Base-by-base conservation (phyloP, 2,888 invertebrate species). In the Trachelus iudaicus region DNA sequence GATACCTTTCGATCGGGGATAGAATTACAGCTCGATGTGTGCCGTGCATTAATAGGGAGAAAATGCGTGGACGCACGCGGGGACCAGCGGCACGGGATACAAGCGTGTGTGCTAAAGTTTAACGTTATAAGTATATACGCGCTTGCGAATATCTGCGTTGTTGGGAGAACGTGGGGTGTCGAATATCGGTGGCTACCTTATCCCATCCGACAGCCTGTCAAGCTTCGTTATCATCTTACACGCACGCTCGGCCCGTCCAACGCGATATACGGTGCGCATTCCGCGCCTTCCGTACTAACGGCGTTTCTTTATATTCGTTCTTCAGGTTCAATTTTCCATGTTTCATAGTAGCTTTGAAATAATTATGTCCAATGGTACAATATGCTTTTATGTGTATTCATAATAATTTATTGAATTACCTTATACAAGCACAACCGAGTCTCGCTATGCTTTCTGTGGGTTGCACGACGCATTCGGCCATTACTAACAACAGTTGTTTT, bases 381-480 rank as follows among this genome's bases (percentile, higher is more conserved):
- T 15, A 56, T 9, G 9, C 1, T 56, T 23, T 56, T 56, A 56
- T 6, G 3, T 40, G 15, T 15, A 2, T 56, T 23, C 23, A 34
- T 12, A 30, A 69, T 30, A 71, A 71, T 31, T 4, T 71, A 0
- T 34, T 23, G 40, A 81, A 84, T 83, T 86, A 94, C 94, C 94
- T 93, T 81, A 98, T 95, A 89, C 98, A 98, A 9, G 98, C 97
- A 81, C 98, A 98, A 23, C 98, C 98, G 30, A 98, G 94, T 83
- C 98, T 93, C 0, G 98, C 97, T 76, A 98, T 95, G 69, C 96
- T 95, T 92, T 98, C 98, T 84, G 96, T 96, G 0, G 98, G 96
- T 89, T 98, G 97, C 1, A 97, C 96, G 34, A 98, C 94, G 91
- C 98, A 98, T 92, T 98, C 98, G 34, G 97, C 96, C 87, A 98